Percentiles rank a stretch among this genome's conserved stretches.
phyloP scores from a whole-genome alignment of 2,888 invertebrate species.

The Cheilosia variabilis region DNA sequence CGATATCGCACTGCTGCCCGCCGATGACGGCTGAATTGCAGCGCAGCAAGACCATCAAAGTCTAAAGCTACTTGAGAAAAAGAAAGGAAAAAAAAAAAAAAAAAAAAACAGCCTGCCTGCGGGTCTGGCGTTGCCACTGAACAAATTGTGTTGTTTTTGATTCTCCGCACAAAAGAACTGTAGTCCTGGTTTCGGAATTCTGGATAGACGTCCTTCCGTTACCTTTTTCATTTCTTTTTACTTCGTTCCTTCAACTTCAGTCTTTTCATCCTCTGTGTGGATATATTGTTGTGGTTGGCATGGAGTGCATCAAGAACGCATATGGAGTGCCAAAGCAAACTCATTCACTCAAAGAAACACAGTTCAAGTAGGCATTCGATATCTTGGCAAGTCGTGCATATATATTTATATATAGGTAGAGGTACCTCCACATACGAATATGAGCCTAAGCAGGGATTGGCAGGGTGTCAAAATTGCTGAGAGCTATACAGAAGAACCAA shows the following conservation, averaged over 20 bases:
- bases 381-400: constrained; percentile 7
- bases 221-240: not conserved
- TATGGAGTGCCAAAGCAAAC: constrained; percentile 49
- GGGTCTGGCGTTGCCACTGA: not conserved
- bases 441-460: constrained; percentile 11
- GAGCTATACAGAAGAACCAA: constrained; percentile 8
- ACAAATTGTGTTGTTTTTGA: constrained; percentile 10
- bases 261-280: constrained; percentile 1
- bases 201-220: constrained; percentile 2
- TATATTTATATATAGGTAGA: too few relatives aligned
- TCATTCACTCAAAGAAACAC: constrained; percentile 41
- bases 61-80: not conserved
- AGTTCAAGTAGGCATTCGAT: constrained; percentile 60
- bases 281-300: constrained; percentile 47
- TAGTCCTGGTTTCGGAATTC: constrained; percentile 2
- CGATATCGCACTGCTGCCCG: not conserved
- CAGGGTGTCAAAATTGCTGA: constrained; percentile 39
- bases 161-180: not conserved
- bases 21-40: not conserved
- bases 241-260: not conserved
- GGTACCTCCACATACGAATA: not conserved
- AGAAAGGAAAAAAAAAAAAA: not conserved
- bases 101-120: not conserved
- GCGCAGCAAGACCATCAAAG: not conserved
- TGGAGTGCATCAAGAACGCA: constrained; percentile 46